These are phyloP conservation scores for Erythrolamprus reginae DNA, from an alignment of 2,113 vertebrate genomes.

Conservation along the genomic window DNA sequence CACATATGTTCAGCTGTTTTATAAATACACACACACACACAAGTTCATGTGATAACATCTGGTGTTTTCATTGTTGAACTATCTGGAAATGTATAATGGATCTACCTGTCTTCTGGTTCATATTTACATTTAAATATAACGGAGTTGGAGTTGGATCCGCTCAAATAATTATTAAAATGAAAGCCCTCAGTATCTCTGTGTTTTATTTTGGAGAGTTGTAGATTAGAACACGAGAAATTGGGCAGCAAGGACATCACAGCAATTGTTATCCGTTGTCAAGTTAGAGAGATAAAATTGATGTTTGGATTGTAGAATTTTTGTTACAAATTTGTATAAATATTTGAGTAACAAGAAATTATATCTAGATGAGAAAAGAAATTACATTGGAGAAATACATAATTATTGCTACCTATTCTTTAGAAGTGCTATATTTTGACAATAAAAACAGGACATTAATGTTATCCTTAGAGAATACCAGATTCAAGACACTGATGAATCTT, in stretches of 20 bases:
- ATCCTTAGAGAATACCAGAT: constrained; percentile 18
- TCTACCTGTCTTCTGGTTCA: neutral
- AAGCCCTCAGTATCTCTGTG: neutral
- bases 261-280: neutral
- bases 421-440: constrained; percentile 48
- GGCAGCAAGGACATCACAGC: neutral
- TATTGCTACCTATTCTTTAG: constrained; percentile 40
- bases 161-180: neutral
- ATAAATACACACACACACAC: neutral
- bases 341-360: neutral
- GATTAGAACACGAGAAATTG: neutral
- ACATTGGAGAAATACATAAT: neutral
- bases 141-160: neutral
- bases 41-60: neutral
- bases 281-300: neutral
- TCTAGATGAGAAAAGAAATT: neutral
- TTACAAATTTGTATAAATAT: neutral
- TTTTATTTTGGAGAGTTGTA: neutral
- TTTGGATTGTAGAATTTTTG: neutral
- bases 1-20: neutral
- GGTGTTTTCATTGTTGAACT: neutral
- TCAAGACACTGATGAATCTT: constrained; percentile 54
- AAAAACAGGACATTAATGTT: neutral
- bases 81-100: neutral
- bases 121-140: neutral